Percentiles rank a stretch among this genome's conserved stretches.
Evolutionary conservation across 2,888 invertebrate species (phyloP).

Genomic region (Pristionchus arcanus): DNA sequence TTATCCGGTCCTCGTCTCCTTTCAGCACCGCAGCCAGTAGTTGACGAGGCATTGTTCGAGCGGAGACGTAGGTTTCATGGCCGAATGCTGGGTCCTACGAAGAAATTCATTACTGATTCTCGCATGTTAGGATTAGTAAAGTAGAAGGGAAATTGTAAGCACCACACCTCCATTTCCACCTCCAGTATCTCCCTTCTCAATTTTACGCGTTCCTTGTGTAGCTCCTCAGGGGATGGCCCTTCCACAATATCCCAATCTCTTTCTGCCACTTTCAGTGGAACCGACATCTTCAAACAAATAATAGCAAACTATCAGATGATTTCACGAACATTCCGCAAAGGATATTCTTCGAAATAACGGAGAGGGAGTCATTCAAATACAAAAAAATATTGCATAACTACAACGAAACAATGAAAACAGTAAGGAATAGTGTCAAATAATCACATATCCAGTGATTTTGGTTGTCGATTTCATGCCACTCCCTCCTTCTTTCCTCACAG

Average conservation of each 20-base stretch:
- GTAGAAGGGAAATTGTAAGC: background rate
- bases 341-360: too few relatives aligned
- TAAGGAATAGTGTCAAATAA: too few relatives aligned
- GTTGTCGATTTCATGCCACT: background rate
- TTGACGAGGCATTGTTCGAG: background rate
- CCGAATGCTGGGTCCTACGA: background rate
- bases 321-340: too few relatives aligned
- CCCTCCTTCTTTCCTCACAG: background rate
- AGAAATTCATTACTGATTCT: too few relatives aligned
- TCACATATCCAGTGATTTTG: too few relatives aligned
- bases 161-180: background rate
- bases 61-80: background rate
- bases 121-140: too few relatives aligned
- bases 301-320: too few relatives aligned
- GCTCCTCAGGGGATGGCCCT: background rate
- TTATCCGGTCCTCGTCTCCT: background rate
- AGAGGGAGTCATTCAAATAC: too few relatives aligned
- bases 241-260: background rate
- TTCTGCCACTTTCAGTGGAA: too few relatives aligned
- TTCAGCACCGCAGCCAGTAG: slow-evolving; percentile 20
- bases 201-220: background rate
- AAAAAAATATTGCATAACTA: too few relatives aligned
- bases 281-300: too few relatives aligned
- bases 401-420: too few relatives aligned
- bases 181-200: background rate